These are phyloP conservation scores for Holocentrus rufus DNA, from an alignment of 2,797 vertebrate species.

Conservation along the genomic window DNA sequence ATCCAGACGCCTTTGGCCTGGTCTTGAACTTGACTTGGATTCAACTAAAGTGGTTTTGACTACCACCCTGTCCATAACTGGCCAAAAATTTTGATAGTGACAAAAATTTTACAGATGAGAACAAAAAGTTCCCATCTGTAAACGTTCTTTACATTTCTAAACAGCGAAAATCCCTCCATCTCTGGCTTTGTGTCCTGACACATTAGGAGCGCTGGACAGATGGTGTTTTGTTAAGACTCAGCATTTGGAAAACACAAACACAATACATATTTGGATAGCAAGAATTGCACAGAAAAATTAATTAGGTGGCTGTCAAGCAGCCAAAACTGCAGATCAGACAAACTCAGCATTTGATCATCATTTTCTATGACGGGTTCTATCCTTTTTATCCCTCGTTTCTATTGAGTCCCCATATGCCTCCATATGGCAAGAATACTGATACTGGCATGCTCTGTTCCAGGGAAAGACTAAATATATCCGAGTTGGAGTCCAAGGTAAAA, in stretches of 20 bases:
- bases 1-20: no score
- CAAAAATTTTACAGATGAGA: neutral
- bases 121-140: neutral
- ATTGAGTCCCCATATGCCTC: conserved; percentile 19
- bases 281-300: conserved; percentile 33
- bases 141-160: neutral
- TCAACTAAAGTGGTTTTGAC: neutral
- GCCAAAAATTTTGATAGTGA: neutral
- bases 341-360: conserved; percentile 1
- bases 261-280: conserved; percentile 15
- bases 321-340: conserved; percentile 7
- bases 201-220: conserved; percentile 37
- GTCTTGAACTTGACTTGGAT: no score
- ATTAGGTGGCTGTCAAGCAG: conserved; percentile 32
- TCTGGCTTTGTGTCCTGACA: neutral
- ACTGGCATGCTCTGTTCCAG: no score
- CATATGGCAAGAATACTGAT: neutral
- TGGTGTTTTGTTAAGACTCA: conserved; percentile 40
- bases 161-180: conserved; percentile 25
- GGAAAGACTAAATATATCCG: no score
- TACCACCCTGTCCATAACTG: no score
- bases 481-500: neutral
- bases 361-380: conserved; percentile 13
- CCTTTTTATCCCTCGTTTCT: conserved; percentile 19
- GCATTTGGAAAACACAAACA: neutral